A percentile compares a stretch with the other conserved stretches of the same genome.
These are phyloP conservation scores for Hirudo medicinalis DNA, from an alignment of 1,140 invertebrate species.

Conservation along the genomic window DNA sequence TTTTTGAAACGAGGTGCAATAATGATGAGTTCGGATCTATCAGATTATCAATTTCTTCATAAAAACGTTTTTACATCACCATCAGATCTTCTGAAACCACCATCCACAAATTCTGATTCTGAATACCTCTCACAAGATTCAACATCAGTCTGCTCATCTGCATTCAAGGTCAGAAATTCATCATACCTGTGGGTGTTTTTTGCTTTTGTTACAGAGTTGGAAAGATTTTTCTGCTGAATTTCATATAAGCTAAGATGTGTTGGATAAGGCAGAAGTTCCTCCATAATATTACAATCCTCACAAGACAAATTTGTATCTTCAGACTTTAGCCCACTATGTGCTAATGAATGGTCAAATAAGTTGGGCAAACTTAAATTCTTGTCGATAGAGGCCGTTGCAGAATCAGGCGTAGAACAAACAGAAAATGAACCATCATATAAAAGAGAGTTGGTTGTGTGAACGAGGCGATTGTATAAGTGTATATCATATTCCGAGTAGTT, in stretches of 20 bases:
- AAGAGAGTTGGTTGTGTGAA: conserved; percentile 9
- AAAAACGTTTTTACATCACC: no score
- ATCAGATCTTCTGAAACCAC: no score
- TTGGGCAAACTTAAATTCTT: no score
- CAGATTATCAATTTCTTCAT: no score
- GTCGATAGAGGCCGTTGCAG: no score
- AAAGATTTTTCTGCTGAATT: background rate
- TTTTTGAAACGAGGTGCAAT: no score
- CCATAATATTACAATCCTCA: conserved; percentile 10
- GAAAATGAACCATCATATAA: conserved; percentile 3
- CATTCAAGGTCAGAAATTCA: background rate
- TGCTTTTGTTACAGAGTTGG: background rate
- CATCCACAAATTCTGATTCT: background rate
- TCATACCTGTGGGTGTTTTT: conserved; percentile 5
- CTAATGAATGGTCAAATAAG: no score
- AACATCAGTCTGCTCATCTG: background rate
- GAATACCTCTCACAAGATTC: background rate
- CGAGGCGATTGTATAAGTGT: background rate
- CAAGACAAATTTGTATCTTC: background rate
- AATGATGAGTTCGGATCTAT: no score
- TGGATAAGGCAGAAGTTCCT: background rate
- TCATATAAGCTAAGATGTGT: conserved; percentile 2
- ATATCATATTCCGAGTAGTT: conserved; percentile 8
- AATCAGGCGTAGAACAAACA: no score
- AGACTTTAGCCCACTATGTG: background rate